A percentile compares a stretch with the other conserved stretches of the same genome.
Evolutionary conservation across 92 coral and sea anemone species (phyloP).

Genomic region (Epizoanthus ramosus): DNA sequence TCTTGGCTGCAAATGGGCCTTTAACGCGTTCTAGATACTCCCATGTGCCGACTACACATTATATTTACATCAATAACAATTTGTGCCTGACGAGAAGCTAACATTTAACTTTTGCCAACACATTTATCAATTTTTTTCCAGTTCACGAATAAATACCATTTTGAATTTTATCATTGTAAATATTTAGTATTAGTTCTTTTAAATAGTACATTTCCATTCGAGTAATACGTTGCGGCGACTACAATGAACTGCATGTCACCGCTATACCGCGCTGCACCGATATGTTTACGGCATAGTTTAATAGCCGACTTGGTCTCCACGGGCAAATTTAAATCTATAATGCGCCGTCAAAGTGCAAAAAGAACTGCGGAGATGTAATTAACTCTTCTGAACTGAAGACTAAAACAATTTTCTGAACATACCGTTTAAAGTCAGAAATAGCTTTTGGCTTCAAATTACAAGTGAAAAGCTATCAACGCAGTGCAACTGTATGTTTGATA

Average conservation of each 20-base stretch:
- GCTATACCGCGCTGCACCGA: background rate
- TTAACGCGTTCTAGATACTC: background rate
- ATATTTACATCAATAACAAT: background rate
- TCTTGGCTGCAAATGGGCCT: too few relatives aligned
- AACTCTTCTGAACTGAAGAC: background rate
- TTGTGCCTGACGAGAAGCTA: background rate
- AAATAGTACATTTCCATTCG: slow-evolving; percentile 26
- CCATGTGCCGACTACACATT: background rate
- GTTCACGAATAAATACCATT: slow-evolving; percentile 31
- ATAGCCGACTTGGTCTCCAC: background rate
- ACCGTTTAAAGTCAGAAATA: background rate
- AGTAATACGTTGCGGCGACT: background rate
- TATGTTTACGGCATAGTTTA: background rate
- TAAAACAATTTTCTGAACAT: too few relatives aligned
- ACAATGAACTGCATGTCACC: background rate
- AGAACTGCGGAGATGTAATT: background rate
- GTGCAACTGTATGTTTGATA: background rate
- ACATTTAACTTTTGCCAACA: background rate
- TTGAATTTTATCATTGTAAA: slow-evolving; percentile 21
- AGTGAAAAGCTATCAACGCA: background rate
- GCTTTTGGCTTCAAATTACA: background rate
- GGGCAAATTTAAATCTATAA: background rate
- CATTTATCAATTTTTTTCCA: background rate
- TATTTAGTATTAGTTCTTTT: slow-evolving; percentile 17
- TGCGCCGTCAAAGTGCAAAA: background rate